Base-by-base conservation (phyloP, 2,113 vertebrate species). In the Phaethon lepturus region DNA sequence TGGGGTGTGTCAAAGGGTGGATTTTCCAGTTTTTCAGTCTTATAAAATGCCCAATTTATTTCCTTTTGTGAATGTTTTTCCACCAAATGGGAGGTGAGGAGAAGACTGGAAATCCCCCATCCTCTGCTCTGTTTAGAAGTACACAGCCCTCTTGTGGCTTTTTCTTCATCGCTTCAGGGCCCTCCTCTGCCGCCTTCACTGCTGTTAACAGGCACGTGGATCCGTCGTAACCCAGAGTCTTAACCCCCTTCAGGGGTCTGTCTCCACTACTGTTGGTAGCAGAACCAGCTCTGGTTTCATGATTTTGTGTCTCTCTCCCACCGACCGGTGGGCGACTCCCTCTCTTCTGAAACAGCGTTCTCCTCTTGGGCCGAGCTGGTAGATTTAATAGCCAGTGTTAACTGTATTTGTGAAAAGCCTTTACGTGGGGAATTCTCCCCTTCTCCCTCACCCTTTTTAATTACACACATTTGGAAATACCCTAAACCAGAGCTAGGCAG, bases 231-330 rank as follows among this genome's bases (percentile, higher is more conserved):
- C 5, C 16, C 29, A 50, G 49, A 68, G 49, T 10, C 38, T 7
- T 38, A 38, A 38, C 38, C 38, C 38, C 38, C 7, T 44, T 75
- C 29, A 18, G 42, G 55, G 8, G 6, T 69, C 35, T 5, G 17
- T 53, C 60, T 71, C 16, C 52, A 22, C 20, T 7, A 1, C 13
- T 35, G 17, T 0, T 10, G 0, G 8, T 26, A 89, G 67, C 58
- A n/a, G 45, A 88, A 49, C 16, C 18, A 74, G 0, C 19, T 66
- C 69, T 42, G n/a, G 10, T 10, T 80, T 74, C 88, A 18, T 0
- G 3, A 53, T 18, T 16, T 56, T 59, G 7, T 86, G 26, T 66
- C 23, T 86, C 25, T 66, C n/a, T 90, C 52, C 45, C 31, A 31
- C 31, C 26, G 44, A 24, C 23, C 4, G 10, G 3, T 33, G n/a